phyloP scores from a whole-genome alignment of 2,888 invertebrate species.

The Mimas tiliae region DNA sequence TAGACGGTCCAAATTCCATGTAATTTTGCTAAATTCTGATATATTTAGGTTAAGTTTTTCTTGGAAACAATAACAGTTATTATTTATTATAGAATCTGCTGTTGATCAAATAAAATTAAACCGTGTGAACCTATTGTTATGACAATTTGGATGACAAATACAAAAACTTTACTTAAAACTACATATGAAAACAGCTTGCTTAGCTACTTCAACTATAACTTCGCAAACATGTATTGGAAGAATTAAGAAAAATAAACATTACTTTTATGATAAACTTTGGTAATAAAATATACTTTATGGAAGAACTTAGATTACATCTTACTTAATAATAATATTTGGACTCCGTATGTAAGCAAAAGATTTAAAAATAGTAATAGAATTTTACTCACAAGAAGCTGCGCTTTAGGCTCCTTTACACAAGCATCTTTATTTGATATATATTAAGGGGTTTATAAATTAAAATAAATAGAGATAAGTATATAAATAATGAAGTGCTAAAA shows the following conservation, averaged over 20 bases:
- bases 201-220: background rate
- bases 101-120: too few species aligned
- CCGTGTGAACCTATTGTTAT: too few species aligned
- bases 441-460: background rate
- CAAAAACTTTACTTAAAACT: background rate
- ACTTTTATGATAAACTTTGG: background rate
- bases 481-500: background rate
- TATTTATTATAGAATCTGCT: too few species aligned
- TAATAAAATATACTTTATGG: constrained; percentile 22
- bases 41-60: too few species aligned
- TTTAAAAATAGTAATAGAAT: background rate
- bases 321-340: background rate
- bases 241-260: background rate
- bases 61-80: too few species aligned
- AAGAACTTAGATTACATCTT: constrained; percentile 17
- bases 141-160: background rate
- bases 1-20: too few species aligned
- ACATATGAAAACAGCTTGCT: background rate
- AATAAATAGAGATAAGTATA: background rate
- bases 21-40: too few species aligned
- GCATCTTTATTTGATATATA: background rate
- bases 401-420: background rate
- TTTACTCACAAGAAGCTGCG: too few species aligned
- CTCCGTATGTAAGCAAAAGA: constrained; percentile 6
- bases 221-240: constrained; percentile 27